A percentile compares a stretch with the other conserved stretches of the same genome.
Evolutionary conservation across 2,888 invertebrate species (phyloP).

Genomic region (Nemapogon koenigi): DNA sequence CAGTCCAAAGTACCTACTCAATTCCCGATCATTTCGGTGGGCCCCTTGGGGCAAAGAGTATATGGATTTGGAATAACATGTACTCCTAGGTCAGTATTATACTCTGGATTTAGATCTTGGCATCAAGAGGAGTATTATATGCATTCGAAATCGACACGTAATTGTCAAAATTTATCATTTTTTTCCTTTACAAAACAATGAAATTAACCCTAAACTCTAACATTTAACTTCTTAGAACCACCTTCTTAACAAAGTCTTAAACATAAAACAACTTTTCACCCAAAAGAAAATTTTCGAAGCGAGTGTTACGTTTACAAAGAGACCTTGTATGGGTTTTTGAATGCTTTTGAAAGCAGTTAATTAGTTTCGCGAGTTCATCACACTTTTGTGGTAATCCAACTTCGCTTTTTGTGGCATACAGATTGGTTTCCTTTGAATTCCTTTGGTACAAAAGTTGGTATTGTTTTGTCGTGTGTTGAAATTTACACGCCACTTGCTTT

Average conservation of each 20-base stretch:
- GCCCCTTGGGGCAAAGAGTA: no score
- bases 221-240: constrained; percentile 5
- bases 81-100: no score
- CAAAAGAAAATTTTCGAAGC: constrained; percentile 5
- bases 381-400: constrained; percentile 4
- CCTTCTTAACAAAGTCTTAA: constrained; percentile 7
- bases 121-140: no score
- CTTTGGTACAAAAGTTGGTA: constrained; percentile 2
- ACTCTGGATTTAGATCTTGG: no score
- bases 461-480: constrained; percentile 3
- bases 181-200: no score
- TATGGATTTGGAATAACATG: no score
- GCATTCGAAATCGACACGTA: no score
- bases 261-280: constrained; percentile 4
- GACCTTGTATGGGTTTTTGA: constrained; percentile 5
- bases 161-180: no score
- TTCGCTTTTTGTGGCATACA: constrained; percentile 7
- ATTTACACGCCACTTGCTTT: no score
- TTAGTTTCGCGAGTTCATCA: constrained; percentile 8
- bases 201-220: neutral
- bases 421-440: constrained; percentile 7
- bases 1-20: no score
- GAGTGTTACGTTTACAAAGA: constrained; percentile 7
- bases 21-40: no score
- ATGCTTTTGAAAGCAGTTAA: constrained; percentile 7